Evolutionary conservation across 2,113 vertebrate genomes (phyloP).

Genomic region (Notothenia coriiceps): DNA sequence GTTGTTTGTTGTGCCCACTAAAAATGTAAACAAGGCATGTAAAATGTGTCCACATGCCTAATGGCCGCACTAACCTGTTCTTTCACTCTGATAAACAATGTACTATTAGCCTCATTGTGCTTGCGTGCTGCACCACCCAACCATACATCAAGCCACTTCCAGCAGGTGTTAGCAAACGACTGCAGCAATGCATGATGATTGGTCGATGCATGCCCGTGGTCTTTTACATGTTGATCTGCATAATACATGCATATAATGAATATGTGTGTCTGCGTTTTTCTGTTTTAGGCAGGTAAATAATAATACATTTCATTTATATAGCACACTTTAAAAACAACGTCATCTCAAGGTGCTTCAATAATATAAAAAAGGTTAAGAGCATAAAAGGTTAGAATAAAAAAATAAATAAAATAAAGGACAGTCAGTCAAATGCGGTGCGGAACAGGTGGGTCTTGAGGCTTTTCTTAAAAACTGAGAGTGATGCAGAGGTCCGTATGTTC

Average conservation of each 20-base stretch:
- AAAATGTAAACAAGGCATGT: conserved; percentile 17
- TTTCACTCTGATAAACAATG: conserved; percentile 33
- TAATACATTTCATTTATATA: no score
- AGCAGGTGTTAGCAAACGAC: not conserved
- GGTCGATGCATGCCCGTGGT: not conserved
- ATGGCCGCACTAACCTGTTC: conserved; percentile 31
- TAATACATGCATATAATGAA: not conserved
- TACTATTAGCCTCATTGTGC: not conserved
- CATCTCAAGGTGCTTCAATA: no score
- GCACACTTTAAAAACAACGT: no score
- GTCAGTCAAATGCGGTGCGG: no score
- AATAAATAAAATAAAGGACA: no score
- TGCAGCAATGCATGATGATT: no score
- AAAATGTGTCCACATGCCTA: conserved; percentile 41
- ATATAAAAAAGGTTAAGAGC: no score
- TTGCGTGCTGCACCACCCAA: not conserved
- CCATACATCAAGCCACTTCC: conserved; percentile 51
- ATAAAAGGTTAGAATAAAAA: no score
- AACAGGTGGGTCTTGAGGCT: no score
- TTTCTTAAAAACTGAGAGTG: no score
- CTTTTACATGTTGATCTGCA: conserved; percentile 9
- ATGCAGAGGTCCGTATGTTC: no score
- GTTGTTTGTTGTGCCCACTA: not conserved
- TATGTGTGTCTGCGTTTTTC: conserved; percentile 23
- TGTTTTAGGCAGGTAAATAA: not conserved